Evolutionary conservation across 2,888 invertebrate genomes (phyloP), one percentile per base, ranked within the genome.

Genomic region (Ctenicera cuprea): DNA sequence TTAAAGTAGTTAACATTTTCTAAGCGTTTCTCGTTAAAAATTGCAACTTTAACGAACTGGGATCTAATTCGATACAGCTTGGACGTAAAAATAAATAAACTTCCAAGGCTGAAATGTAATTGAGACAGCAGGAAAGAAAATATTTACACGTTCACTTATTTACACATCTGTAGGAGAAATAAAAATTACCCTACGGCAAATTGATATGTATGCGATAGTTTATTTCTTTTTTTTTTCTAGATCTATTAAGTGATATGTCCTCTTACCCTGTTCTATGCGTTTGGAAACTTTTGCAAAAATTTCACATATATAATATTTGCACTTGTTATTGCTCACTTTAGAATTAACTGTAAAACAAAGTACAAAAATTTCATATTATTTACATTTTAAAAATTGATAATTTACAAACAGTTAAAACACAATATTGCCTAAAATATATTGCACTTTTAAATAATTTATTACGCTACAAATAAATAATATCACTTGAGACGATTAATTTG

Each of bases 381-480:
- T 73, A 69, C 69, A 69, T 41, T 65, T 57, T 63, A 73, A 73
- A 73, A 64, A 63, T 70, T 37, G 70, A 48, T 52, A 63, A 71
- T 71, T 64, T 71, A 71, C 71, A 71, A 70, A 71, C 71, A 71
- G 62, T 62, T 63, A 70, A 43, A 70, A 70, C 70, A 74, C 67
- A 77, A 79, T 82, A 84, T 85, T 83, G 82, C 85, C 85, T 85
- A 85, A 85, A 85, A 83, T 82, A 83, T 86, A 86, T 86, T 86
- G 86, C 86, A 86, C 86, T 84, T 85, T 81, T 73, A 83, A 82
- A 80, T 78, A 76, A 73, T 73, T 73, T 69, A 48, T 69, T 73
- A 73, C 38, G 45, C 64, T 73, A 78, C 33, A 82, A 82, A 80
- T 79, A 79, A 81, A 84, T 83, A 77, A 78, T 80, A 80, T 85